These are phyloP conservation scores for Merodon equestris DNA, from an alignment of 2,888 invertebrate species.

Conservation along the genomic window DNA sequence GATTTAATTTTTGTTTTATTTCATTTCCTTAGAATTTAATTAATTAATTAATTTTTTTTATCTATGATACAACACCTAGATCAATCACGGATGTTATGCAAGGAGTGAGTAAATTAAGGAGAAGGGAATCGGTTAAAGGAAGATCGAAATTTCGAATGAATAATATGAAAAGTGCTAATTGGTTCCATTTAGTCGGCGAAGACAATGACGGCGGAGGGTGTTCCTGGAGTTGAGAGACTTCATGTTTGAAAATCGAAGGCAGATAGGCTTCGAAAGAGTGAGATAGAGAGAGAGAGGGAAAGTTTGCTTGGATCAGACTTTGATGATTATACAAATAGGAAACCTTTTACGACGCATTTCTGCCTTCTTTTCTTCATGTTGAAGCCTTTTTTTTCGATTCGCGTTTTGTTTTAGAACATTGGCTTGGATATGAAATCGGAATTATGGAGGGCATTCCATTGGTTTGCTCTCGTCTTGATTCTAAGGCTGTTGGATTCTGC, in stretches of 20 bases:
- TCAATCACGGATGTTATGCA: slow-evolving; percentile 46
- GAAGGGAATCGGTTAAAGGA: no score
- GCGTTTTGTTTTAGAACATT: no score
- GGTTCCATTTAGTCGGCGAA: slow-evolving; percentile 45
- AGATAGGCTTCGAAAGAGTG: no score
- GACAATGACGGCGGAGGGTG: slow-evolving; percentile 41
- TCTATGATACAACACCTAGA: slow-evolving; percentile 53
- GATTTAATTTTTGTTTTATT: slow-evolving; percentile 18
- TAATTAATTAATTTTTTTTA: slow-evolving; percentile 37
- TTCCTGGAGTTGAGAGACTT: slow-evolving; percentile 7
- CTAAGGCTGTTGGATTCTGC: slow-evolving; percentile 30
- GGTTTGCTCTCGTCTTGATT: slow-evolving; percentile 31
- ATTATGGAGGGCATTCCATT: no score
- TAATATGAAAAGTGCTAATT: background rate
- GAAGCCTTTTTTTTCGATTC: no score
- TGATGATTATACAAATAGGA: no score
- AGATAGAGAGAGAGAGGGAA: no score
- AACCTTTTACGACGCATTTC: no score
- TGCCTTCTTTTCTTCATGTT: no score
- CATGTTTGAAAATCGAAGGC: slow-evolving; percentile 1
- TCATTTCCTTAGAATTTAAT: slow-evolving; percentile 17
- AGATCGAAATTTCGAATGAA: no score
- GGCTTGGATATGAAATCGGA: no score
- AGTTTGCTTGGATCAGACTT: no score
- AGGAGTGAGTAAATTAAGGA: background rate